Percentiles rank a stretch among this genome's conserved stretches.
phyloP scores from a whole-genome alignment of 2,113 vertebrate species.

The Monarcha castaneiventris region DNA sequence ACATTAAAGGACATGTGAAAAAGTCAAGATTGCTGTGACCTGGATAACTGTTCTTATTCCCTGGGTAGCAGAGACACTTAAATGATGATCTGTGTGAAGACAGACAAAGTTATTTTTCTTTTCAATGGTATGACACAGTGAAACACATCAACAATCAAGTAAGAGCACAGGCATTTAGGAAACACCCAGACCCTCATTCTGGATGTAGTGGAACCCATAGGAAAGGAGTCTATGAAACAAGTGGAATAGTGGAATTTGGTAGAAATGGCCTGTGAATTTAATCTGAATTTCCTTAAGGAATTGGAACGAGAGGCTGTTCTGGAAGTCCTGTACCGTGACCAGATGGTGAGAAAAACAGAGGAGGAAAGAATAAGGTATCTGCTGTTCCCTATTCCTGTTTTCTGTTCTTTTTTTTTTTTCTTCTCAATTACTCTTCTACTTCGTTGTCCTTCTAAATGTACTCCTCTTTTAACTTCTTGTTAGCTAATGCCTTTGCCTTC shows the following conservation, averaged over 20 bases:
- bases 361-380: slow-evolving; percentile 86
- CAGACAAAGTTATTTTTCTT: neutral
- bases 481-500: neutral
- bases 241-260: neutral
- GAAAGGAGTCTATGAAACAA: neutral
- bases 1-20: neutral
- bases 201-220: neutral
- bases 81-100: neutral
- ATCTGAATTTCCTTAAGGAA: slow-evolving; percentile 79
- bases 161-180: neutral
- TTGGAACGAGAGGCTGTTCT: slow-evolving; percentile 82
- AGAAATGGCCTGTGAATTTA: slow-evolving; percentile 72
- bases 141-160: neutral
- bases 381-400: neutral
- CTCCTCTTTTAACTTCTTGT: neutral
- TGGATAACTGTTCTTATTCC: neutral
- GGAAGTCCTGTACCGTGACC: slow-evolving; percentile 87
- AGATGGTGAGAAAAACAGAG: slow-evolving; percentile 76
- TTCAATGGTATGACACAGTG: neutral
- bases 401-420: neutral
- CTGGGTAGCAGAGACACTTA: neutral
- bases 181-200: rapidly evolving
- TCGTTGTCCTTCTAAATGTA: neutral
- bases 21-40: neutral
- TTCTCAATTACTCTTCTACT: neutral